Base-by-base conservation (phyloP, 2,888 invertebrate species). In the Copidosoma aretas region DNA sequence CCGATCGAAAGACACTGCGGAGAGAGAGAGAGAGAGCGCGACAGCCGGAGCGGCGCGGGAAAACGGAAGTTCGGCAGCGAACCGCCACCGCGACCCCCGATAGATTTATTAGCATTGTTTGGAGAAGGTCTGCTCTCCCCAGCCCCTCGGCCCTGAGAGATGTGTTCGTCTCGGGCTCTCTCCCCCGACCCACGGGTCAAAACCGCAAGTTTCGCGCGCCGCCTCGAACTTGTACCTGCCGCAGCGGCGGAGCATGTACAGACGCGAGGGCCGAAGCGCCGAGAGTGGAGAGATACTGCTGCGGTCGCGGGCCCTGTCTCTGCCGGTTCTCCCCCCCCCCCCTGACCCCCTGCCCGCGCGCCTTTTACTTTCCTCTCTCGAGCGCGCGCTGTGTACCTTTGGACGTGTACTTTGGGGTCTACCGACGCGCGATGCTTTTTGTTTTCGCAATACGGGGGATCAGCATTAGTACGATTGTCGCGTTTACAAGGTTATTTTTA, bases 111-210 rank as follows among this genome's bases (percentile, higher is more conserved):
- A 72, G 72, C 70, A 72, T 72, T 72, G 70, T 70, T 72, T 67
- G 68, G 60, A 19, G 51, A 72, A 68, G 66, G 72, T 65, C 68
- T 67, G 60, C 64, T 64, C 56, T 59, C 54, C 59, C 25, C 41
- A 43, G 49, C 64, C 59, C 69, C 70, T 69, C 64, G 24, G 73
- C 76, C 78, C 77, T 75, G 78, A 78, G 74, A 75, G 77, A 76
- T 78, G 75, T 76, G 74, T 71, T 51, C 64, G 56, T 59, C 58
- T 60, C 52, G 54, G 24, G 46, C n/a, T 59, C 56, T 59, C 59
- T 22, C 19, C 19, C 43, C 22, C 32, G 32, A 3, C 17, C 17
- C 14, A 22, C 52, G 39, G 49, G 43, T 32, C 52, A 32, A 69
- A 67, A 78, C 76, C 76, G 71, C 75, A 72, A 76, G 75, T 74